Base-by-base conservation (phyloP, 37 sponge, comb jelly and placozoan species). In the Halichondria panicea region DNA sequence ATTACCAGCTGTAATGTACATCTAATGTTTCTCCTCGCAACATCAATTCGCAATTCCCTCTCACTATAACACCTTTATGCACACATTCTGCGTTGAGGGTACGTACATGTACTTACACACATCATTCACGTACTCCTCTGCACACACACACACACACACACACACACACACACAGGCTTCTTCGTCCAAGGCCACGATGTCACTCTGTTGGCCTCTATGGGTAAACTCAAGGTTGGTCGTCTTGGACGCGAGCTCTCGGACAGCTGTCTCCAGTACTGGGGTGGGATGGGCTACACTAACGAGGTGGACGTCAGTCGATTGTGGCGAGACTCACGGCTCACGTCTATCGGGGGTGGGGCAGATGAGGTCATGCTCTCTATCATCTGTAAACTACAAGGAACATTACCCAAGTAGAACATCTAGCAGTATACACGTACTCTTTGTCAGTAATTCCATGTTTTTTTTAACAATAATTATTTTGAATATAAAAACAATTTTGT, bases 231-330 rank as follows among this genome's bases (percentile, higher is more conserved):
- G 80, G 89, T 89, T 36, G 95, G 92, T 25, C 79, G 92, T n/a
- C 70, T 97, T 48, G 80, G 42, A 9, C 68, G 93, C 39, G 84
- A 86, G 66, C 38, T 94, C 7, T 60, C 90, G 35, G 95, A 91
- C 76, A 34, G 75, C 25, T 91, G 92, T 73, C 87, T 97, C 34
- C 98, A 97, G 86, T 97, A 65, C 72, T 97, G 94, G 98, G 98
- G 98, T 48, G 98, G 94, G 21, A 93, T 97, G 98, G 98, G 98
- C 40, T 97, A 94, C 81, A 94, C 94, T n/a, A 19, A 35, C 4
- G 98, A 97, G 40, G 89, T 88, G 36, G 68, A 78, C 34, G 91
- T 97, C 55, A 81, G 81, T 48, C 88, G 93, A 13, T 46, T 72
- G 70, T 94, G 57, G 66, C 72, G 92, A 34, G 97, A 97, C 72